phyloP scores from a whole-genome alignment of 2,888 invertebrate genomes.

The Cryptocephalus primarius region DNA sequence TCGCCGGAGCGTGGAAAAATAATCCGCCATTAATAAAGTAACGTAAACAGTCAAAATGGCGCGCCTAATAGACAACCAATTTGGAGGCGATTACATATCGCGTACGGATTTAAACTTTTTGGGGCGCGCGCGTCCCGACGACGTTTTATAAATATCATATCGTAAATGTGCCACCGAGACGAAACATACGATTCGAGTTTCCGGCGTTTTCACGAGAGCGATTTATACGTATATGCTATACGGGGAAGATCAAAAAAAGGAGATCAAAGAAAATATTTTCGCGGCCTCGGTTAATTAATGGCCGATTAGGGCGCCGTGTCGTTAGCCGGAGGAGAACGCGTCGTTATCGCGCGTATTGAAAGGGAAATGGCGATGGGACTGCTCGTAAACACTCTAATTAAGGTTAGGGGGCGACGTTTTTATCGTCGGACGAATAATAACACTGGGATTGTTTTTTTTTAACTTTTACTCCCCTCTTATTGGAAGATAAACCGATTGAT shows the following conservation, averaged over 20 bases:
- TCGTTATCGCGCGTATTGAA: no score
- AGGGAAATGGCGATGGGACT: no score
- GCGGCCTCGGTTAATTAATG: background rate
- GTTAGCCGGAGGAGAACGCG: no score
- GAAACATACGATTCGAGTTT: slow-evolving; percentile 28
- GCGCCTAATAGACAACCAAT: slow-evolving; percentile 10
- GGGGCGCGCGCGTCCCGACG: slow-evolving; percentile 11
- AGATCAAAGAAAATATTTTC: slow-evolving; percentile 20
- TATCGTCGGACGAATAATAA: no score
- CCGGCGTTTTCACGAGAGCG: slow-evolving; percentile 16
- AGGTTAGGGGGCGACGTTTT: no score
- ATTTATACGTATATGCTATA: slow-evolving; percentile 10
- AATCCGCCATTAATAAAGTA: no score
- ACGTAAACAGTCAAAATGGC: background rate
- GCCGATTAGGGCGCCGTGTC: no score
- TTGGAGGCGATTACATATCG: slow-evolving; percentile 13
- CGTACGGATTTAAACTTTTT: slow-evolving; percentile 9
- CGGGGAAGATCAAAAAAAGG: slow-evolving; percentile 18
- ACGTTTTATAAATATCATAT: slow-evolving; percentile 27
- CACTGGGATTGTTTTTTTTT: no score
- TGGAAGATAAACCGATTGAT: no score
- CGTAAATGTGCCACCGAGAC: slow-evolving; percentile 34
- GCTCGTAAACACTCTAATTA: no score
- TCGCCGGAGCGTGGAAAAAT: no score
- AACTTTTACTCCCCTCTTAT: no score